Evolutionary conservation across 2,113 vertebrate species (phyloP), one percentile per base, ranked within the genome.

Genomic region (Acrocephalus kingi): DNA sequence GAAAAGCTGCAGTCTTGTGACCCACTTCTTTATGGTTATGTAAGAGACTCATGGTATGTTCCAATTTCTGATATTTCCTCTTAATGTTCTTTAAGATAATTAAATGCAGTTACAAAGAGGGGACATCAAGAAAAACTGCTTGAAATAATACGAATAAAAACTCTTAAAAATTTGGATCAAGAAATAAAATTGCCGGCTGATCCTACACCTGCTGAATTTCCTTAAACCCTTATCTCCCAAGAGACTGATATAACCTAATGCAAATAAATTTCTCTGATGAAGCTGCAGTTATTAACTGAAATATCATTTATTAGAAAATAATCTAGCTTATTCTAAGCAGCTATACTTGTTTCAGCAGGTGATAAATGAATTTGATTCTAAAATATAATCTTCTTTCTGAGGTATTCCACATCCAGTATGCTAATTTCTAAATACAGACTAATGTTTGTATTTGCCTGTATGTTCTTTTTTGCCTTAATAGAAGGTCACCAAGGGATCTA

Each of bases 251-350:
- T 54, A 91, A 15, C 10, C 48, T 83, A 87, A 90, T 67, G 46
- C 91, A 94, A 93, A 87, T 71, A 79, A 91, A 91, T 66, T 73
- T 27, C 22, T 39, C 13, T 56, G 43, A 88, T 92, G 71, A 84
- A 94, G 61, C 19, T 68, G 37, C 20, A 66, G 43, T 66, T 85
- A 77, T 31, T 55, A 82, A 79, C 13, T 39, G 21, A 84, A 95
- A 91, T 67, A 66, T 54, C 46, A 74, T 58, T 66, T 74, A 69
- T 56, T n/a, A 91, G 37, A 72, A 89, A 76, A 83, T 83, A 80
- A 85, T 51, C n/a, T 76, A 69, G 25, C 18, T 85, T 84, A 58
- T 80, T 23, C 51, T 71, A 62, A 88, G 71, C 51, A 90, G 21
- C 54, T 78, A 23, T 69, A 69, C 30, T 69, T 83, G 16, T 69